phyloP scores from a whole-genome alignment of 2,888 invertebrate genomes.

The Thymelicus acteon region DNA sequence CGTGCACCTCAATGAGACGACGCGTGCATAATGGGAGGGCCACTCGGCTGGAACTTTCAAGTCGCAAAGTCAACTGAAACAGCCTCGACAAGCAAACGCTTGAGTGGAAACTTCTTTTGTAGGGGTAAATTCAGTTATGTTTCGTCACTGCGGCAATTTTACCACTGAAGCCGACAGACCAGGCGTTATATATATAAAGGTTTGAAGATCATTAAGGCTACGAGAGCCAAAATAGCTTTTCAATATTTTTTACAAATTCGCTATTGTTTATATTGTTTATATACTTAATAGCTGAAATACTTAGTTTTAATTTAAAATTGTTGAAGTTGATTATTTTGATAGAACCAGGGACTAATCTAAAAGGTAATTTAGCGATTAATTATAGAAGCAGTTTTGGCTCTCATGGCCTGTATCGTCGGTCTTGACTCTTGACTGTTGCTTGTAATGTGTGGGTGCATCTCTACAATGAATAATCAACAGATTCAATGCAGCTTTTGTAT shows the following conservation, averaged over 20 bases:
- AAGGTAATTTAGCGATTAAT: too few species aligned
- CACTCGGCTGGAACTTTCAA: not conserved
- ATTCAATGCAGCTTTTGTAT: not conserved
- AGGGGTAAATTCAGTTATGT: slow-evolving; percentile 7
- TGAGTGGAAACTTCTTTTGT: not conserved
- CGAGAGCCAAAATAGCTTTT: too few species aligned
- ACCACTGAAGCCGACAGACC: not conserved
- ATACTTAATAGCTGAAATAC: too few species aligned
- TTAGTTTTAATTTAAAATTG: too few species aligned
- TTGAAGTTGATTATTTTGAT: too few species aligned
- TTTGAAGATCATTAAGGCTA: not conserved
- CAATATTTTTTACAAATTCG: too few species aligned
- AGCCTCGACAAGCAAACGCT: not conserved
- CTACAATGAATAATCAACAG: not conserved
- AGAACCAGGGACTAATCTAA: too few species aligned
- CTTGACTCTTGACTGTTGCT: too few species aligned
- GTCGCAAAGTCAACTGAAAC: slow-evolving; percentile 3
- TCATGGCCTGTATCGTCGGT: too few species aligned
- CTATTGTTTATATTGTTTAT: too few species aligned
- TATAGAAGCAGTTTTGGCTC: too few species aligned
- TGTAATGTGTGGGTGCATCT: not conserved
- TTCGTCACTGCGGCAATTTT: not conserved
- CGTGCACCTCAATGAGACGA: not conserved
- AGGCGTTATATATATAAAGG: not conserved
- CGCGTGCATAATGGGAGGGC: not conserved